phyloP scores from a whole-genome alignment of 2,797 vertebrate species.

The Acipenser transmontanus region DNA sequence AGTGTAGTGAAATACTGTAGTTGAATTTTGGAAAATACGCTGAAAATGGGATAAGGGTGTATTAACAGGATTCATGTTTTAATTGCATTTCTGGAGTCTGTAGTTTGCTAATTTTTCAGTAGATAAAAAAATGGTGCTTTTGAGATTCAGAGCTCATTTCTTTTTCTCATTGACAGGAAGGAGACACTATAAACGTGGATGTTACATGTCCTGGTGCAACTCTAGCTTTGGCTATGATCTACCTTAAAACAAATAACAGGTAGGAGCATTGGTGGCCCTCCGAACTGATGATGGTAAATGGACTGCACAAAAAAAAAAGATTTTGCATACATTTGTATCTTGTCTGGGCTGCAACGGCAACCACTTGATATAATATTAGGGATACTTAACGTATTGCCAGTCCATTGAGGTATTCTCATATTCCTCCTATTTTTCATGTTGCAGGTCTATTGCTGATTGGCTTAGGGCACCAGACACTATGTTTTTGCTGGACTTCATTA shows the following conservation, averaged over 20 bases:
- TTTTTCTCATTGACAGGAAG: conserved; percentile 68
- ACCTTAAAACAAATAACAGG: conserved; percentile 98
- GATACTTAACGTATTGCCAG: conserved; percentile 1
- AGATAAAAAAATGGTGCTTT: too few relatives aligned
- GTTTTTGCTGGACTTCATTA: conserved; percentile 97
- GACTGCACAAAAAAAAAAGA: too few relatives aligned
- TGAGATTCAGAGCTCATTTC: not conserved
- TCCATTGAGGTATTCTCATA: conserved; percentile 10
- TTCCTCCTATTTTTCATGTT: conserved; percentile 20
- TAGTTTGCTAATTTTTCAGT: too few relatives aligned
- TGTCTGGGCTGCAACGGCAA: too few relatives aligned
- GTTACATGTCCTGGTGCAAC: conserved; percentile 96
- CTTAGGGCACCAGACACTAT: conserved; percentile 93
- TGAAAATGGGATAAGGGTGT: too few relatives aligned
- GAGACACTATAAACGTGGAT: conserved; percentile 95
- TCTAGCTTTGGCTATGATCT: conserved; percentile 94
- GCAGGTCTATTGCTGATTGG: conserved; percentile 94
- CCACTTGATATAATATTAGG: too few relatives aligned
- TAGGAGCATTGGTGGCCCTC: conserved; percentile 34
- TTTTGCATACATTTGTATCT: too few relatives aligned
- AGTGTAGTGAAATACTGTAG: too few relatives aligned
- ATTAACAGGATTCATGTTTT: too few relatives aligned
- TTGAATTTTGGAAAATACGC: too few relatives aligned
- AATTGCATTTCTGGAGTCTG: too few relatives aligned
- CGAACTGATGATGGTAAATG: not conserved